These are phyloP conservation scores for Hyperopisus bebe DNA, from an alignment of 2,113 vertebrate genomes.

Conservation along the genomic window DNA sequence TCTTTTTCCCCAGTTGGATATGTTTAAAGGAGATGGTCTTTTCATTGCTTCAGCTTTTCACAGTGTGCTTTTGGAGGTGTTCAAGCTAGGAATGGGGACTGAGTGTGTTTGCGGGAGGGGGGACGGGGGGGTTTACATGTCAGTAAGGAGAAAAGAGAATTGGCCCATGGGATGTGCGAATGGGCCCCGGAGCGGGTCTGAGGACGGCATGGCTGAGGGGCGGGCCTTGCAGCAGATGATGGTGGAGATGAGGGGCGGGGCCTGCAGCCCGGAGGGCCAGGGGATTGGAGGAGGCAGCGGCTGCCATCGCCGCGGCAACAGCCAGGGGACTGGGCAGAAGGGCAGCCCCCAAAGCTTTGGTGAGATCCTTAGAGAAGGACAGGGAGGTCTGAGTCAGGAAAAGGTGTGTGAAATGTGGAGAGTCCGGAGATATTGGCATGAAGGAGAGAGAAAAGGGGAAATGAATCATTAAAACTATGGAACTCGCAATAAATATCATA, in stretches of 20 bases:
- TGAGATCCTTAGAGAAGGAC: constrained; percentile 80
- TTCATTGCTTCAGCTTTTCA: constrained; percentile 52
- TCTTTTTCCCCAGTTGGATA: constrained; percentile 37
- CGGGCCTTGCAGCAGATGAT: constrained; percentile 74
- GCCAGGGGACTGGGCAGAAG: constrained; percentile 79
- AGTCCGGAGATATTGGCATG: neutral
- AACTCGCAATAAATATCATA: neutral
- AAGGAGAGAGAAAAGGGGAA: neutral
- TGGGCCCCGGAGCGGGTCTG: constrained; percentile 79
- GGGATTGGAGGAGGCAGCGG: constrained; percentile 71
- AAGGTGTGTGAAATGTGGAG: neutral
- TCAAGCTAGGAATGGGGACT: constrained; percentile 13
- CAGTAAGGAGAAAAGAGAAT: constrained; percentile 91
- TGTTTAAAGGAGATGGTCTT: constrained; percentile 20
- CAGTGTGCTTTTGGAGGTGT: constrained; percentile 70
- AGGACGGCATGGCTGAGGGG: constrained; percentile 78
- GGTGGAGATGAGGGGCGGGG: constrained; percentile 56
- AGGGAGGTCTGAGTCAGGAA: constrained; percentile 48
- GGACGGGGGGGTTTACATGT: constrained; percentile 38
- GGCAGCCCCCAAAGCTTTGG: constrained; percentile 77
- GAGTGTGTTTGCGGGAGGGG: neutral
- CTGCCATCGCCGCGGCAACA: constrained; percentile 81
- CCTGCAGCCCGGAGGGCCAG: constrained; percentile 67
- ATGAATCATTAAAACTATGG: neutral
- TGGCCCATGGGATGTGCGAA: constrained; percentile 81